Base-by-base conservation (phyloP, 92 coral and sea anemone species). In the Plumapathes pennacea region DNA sequence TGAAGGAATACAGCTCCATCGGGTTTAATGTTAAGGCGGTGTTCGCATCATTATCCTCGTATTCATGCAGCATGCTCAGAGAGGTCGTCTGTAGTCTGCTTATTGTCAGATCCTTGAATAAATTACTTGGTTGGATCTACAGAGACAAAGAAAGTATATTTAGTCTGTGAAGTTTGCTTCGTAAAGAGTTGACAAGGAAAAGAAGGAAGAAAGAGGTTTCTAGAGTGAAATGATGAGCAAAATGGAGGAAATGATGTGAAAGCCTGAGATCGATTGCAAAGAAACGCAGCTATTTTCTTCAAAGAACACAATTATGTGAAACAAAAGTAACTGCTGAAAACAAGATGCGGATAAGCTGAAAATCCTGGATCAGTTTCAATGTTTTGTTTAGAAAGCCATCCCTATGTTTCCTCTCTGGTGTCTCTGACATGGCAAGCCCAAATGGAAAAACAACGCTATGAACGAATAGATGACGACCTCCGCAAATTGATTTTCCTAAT, bases 1-100 rank as follows among this genome's bases (percentile, higher is more conserved):
- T 88, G 67, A 84, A 88, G 3, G 98, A 81, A 54, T 84, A 77
- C 24, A 92, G 74, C 74, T 92, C 98, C 98, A 92, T 92, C 3
- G 98, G 98, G 5, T 88, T 75, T 3, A 92, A 80, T 8, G 46
- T 38, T 6, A 92, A 47, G 38, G 78, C 76, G 25, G 96, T 66
- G 32, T 71, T 54, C n/a, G 94, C 87, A 38, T 77, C 88, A 29
- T 71, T 61, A 34, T 60, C 69, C 32, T 85, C 89, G 36, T 79
- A 81, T 40, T 72, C 82, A 66, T 92, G 71, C 36, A 92, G 65
- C 90, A 92, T 68, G 29, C 94, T 67, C 38, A 92, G 78, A 7
- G 96, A 83, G 10, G 96, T 90, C 32, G 89, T 65, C 28, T 69
- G 83, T 30, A 88, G 78, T 19, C 66, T 71, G 7, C 81, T 48